Evolutionary conservation across 2,113 vertebrate genomes (phyloP).

Genomic region (Gallinago media): DNA sequence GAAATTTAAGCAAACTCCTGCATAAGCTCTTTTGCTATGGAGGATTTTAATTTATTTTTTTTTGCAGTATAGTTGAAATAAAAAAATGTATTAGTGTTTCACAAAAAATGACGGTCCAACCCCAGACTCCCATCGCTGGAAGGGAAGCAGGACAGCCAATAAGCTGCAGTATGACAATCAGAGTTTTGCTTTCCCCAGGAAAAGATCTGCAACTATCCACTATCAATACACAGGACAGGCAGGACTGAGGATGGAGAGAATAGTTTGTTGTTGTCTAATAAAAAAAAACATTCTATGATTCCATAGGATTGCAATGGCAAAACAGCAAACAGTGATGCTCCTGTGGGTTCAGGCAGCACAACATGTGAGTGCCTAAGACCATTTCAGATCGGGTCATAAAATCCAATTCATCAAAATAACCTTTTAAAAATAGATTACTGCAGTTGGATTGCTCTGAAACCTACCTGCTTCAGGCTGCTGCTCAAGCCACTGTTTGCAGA

Average conservation of each 20-base stretch:
- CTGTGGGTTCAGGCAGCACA: background rate
- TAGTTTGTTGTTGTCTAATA: background rate
- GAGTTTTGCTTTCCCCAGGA: background rate
- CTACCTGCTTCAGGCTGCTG: constrained; percentile 25
- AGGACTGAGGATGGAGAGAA: background rate
- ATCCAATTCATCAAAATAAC: constrained; percentile 58
- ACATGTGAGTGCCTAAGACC: background rate
- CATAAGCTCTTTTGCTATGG: background rate
- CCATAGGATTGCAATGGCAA: background rate
- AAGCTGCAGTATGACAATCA: background rate
- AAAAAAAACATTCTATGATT: background rate
- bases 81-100: background rate
- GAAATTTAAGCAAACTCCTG: background rate
- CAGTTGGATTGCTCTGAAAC: constrained; percentile 24
- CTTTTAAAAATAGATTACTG: constrained; percentile 60
- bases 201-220: background rate
- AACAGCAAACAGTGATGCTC: background rate
- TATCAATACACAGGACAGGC: background rate
- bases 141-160: background rate
- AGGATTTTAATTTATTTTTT: background rate
- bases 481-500: background rate
- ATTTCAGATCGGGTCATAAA: constrained; percentile 63
- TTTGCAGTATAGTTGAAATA: background rate
- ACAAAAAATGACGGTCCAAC: background rate
- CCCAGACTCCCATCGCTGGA: background rate